Conservation (phyloP, 2,797 vertebrate genomes). For the Cynodonichthys magdalenae region DNA sequence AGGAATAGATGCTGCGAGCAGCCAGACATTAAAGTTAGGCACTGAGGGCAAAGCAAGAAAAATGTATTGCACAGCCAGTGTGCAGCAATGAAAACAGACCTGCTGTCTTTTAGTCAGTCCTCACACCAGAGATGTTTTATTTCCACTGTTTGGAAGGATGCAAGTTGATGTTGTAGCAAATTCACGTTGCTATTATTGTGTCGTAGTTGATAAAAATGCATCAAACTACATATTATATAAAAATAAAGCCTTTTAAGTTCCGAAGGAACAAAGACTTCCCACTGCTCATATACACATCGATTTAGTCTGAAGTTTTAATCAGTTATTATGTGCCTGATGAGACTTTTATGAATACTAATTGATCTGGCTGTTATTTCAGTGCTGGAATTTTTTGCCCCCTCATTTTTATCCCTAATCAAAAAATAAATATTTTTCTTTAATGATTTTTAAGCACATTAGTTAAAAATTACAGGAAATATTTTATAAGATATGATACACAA, state of each 20-base stretch:
- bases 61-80: constrained; percentile 18
- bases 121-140: constrained; percentile 46
- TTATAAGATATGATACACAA: neutral
- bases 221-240: neutral
- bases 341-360: constrained; percentile 16
- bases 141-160: constrained; percentile 29
- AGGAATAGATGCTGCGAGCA: constrained; percentile 60
- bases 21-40: constrained; percentile 48
- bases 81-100: constrained; percentile 15
- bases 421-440: neutral
- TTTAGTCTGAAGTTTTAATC: constrained; percentile 18
- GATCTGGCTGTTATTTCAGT: constrained; percentile 13
- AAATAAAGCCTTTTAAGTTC: neutral
- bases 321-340: constrained; percentile 22
- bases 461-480: constrained; percentile 7
- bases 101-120: constrained; percentile 20
- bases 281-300: constrained; percentile 9
- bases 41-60: constrained; percentile 22
- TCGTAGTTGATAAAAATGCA: neutral
- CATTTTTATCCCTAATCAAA: neutral
- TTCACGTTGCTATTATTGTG: constrained; percentile 27
- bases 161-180: constrained; percentile 33
- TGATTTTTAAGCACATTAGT: neutral
- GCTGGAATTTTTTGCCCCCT: neutral
- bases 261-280: constrained; percentile 5